Percentiles rank a stretch among this genome's conserved stretches.
These are phyloP conservation scores for Zapornia atra DNA, from an alignment of 2,113 vertebrate genomes.

Conservation along the genomic window DNA sequence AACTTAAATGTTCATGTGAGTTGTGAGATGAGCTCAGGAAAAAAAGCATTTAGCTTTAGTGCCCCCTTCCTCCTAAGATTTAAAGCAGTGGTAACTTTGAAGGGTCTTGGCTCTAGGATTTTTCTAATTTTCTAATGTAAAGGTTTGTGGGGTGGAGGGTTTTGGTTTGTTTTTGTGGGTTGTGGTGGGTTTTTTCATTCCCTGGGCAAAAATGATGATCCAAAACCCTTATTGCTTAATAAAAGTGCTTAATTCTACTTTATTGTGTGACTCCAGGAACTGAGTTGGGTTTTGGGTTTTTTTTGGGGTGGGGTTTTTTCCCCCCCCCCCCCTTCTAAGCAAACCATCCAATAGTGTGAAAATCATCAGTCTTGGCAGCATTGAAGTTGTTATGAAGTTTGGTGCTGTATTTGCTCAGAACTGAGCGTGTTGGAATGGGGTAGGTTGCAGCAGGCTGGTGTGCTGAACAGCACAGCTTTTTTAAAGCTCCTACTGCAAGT, in stretches of 20 bases:
- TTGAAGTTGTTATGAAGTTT: not conserved
- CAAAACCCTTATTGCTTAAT: not conserved
- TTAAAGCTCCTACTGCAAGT: not conserved
- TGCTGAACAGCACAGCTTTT: not conserved
- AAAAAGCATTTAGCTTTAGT: not conserved
- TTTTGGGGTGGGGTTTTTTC: too few species aligned
- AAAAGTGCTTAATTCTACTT: not conserved
- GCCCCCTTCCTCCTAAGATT: not conserved
- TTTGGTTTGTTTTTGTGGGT: too few species aligned
- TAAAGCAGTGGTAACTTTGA: not conserved
- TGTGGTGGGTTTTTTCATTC: too few species aligned
- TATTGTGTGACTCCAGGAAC: not conserved
- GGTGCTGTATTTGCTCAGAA: not conserved
- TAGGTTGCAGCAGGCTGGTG: not conserved
- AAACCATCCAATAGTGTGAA: conserved; percentile 34
- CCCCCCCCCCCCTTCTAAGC: not conserved
- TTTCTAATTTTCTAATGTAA: not conserved
- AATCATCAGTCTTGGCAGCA: conserved; percentile 22
- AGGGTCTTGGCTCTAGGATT: not conserved
- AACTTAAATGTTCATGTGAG: not conserved
- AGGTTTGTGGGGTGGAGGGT: not conserved
- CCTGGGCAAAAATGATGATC: not conserved
- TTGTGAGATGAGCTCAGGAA: not conserved
- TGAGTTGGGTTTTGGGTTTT: not conserved
- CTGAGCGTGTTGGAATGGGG: not conserved